phyloP scores from a whole-genome alignment of 2,113 vertebrate genomes.

The Ictalurus furcatus region DNA sequence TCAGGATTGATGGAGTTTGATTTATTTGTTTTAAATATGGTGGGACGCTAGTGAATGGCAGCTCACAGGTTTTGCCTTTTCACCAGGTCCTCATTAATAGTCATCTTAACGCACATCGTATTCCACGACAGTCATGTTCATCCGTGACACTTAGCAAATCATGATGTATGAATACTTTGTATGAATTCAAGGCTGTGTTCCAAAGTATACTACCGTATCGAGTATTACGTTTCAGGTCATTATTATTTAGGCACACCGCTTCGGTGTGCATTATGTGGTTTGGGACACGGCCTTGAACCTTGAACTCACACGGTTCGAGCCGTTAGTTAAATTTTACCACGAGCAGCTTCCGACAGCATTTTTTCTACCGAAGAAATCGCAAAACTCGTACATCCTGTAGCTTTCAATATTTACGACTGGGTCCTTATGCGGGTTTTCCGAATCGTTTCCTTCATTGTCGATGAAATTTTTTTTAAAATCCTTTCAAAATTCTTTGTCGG shows the following conservation, averaged over 20 bases:
- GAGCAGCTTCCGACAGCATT: too few species aligned
- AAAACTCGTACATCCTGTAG: not conserved
- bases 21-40: not conserved
- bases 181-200: too few species aligned
- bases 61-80: not conserved
- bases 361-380: not conserved
- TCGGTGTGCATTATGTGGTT: too few species aligned
- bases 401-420: not conserved
- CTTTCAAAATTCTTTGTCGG: not conserved
- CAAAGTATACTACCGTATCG: too few species aligned
- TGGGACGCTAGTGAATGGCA: not conserved
- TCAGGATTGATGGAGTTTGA: not conserved
- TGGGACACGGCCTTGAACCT: too few species aligned
- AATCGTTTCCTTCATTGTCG: not conserved
- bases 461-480: not conserved
- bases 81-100: not conserved
- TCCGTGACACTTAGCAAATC: not conserved
- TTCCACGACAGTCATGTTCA: too few species aligned
- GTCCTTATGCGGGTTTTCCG: not conserved
- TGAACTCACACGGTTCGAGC: too few species aligned
- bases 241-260: too few species aligned
- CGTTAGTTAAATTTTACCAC: too few species aligned
- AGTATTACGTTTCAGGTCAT: too few species aligned
- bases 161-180: too few species aligned
- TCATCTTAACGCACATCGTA: not conserved